Evolutionary conservation across 1,140 invertebrate genomes (phyloP).

Genomic region (Homarus americanus): DNA sequence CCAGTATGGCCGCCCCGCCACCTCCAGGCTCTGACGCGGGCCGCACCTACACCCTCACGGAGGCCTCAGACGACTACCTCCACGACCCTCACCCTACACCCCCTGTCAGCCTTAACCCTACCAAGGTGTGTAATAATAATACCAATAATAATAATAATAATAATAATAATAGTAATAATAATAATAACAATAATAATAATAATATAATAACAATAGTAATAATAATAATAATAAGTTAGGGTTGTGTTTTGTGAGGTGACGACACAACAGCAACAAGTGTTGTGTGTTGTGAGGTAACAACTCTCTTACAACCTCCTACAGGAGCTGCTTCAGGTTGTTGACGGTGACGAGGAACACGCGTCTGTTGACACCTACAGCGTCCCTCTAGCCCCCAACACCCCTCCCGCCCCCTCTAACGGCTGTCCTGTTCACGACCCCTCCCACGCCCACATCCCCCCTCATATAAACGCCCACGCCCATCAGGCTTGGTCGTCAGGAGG

Average conservation of each 20-base stretch:
- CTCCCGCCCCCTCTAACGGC: constrained; percentile 17
- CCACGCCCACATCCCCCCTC: not conserved
- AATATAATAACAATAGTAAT: too few relatives aligned
- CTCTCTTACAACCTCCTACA: not conserved
- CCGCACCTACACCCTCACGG: constrained; percentile 72
- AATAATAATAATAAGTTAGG: too few relatives aligned
- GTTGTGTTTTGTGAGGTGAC: too few relatives aligned
- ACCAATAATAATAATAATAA: too few relatives aligned
- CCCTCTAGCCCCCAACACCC: not conserved
- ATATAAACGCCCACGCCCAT: constrained; percentile 6
- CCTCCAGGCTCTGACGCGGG: constrained; percentile 61
- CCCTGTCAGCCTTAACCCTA: not conserved
- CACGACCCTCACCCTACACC: not conserved
- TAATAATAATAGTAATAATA: too few relatives aligned
- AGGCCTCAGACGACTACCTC: constrained; percentile 57
- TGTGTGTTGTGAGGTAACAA: too few relatives aligned
- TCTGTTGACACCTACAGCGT: constrained; percentile 6
- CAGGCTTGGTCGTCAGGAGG: constrained; percentile 20
- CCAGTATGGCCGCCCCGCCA: constrained; percentile 28
- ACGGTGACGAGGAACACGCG: not conserved
- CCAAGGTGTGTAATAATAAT: not conserved
- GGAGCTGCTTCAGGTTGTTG: not conserved
- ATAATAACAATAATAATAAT: too few relatives aligned
- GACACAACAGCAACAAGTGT: too few relatives aligned
- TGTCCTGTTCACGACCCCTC: constrained; percentile 43